These are phyloP conservation scores for Delia radicum DNA, from an alignment of 1,140 invertebrate species.

Conservation along the genomic window DNA sequence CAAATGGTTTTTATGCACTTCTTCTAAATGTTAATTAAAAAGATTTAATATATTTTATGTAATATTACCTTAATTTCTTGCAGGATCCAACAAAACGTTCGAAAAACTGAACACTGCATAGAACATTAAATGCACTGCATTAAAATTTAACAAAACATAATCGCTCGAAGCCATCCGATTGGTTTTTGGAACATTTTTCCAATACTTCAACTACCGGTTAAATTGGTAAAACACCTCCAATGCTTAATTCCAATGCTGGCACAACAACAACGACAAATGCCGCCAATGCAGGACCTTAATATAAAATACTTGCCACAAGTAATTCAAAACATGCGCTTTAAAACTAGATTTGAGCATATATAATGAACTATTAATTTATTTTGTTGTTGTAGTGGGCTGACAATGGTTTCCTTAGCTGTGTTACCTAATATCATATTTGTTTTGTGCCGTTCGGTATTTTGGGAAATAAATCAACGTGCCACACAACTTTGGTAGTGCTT, in stretches of 20 bases:
- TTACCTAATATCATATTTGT: slow-evolving; percentile 92
- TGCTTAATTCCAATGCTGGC: not conserved
- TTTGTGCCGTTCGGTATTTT: slow-evolving; percentile 85
- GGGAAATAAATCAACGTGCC: slow-evolving; percentile 80
- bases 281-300: slow-evolving; percentile 53
- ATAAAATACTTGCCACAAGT: slow-evolving; percentile 54
- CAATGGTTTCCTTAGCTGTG: slow-evolving; percentile 81
- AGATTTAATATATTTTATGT: too few species aligned
- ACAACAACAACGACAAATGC: slow-evolving; percentile 35
- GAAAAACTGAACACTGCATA: slow-evolving; percentile 47
- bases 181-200: slow-evolving; percentile 65
- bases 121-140: slow-evolving; percentile 49
- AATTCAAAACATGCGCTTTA: slow-evolving; percentile 59
- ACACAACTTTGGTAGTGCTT: slow-evolving; percentile 74
- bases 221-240: slow-evolving; percentile 51
- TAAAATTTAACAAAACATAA: slow-evolving; percentile 50
- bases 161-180: slow-evolving; percentile 60
- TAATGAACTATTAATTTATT: slow-evolving; percentile 1
- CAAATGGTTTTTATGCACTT: too few species aligned
- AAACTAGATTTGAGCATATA: not conserved
- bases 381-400: slow-evolving; percentile 72
- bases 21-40: too few species aligned
- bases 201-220: slow-evolving; percentile 54
- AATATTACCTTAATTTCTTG: not conserved
- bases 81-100: slow-evolving; percentile 46